phyloP scores from a whole-genome alignment of 2,113 vertebrate species.

The Gila orcuttii region DNA sequence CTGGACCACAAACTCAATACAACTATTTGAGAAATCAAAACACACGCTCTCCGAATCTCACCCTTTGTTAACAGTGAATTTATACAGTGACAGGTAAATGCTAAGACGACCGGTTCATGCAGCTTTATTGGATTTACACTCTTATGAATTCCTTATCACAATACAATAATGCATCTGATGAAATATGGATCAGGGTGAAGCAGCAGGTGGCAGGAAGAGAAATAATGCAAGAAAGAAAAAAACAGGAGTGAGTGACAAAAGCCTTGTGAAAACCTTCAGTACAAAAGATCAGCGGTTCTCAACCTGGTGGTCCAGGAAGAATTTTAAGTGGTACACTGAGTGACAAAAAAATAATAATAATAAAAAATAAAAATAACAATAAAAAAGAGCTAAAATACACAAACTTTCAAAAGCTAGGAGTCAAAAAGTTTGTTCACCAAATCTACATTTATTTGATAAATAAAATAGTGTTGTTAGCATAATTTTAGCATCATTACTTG shows the following conservation, averaged over 20 bases:
- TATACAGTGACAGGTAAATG: conserved; percentile 29
- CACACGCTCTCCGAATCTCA: neutral
- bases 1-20: neutral
- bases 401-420: neutral
- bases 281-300: neutral
- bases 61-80: neutral
- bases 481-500: too few relatives aligned
- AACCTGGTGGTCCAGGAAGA: neutral
- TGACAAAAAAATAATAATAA: neutral
- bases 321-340: neutral
- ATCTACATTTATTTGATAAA: neutral
- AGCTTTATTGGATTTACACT: conserved; percentile 51
- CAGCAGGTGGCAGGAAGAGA: conserved; percentile 21
- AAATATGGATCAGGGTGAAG: conserved; percentile 52
- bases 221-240: neutral
- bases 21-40: neutral
- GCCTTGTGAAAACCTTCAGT: neutral
- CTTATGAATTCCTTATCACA: conserved; percentile 61
- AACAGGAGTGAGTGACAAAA: neutral
- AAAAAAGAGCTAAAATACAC: neutral
- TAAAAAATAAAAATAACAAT: neutral
- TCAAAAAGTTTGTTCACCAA: neutral
- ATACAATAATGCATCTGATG: conserved; percentile 56
- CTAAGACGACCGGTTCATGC: conserved; percentile 33
- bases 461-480: too few relatives aligned